Percentiles rank a stretch among this genome's conserved stretches.
These are phyloP conservation scores for Poecilia wingei DNA, from an alignment of 2,797 vertebrate genomes.

Conservation along the genomic window DNA sequence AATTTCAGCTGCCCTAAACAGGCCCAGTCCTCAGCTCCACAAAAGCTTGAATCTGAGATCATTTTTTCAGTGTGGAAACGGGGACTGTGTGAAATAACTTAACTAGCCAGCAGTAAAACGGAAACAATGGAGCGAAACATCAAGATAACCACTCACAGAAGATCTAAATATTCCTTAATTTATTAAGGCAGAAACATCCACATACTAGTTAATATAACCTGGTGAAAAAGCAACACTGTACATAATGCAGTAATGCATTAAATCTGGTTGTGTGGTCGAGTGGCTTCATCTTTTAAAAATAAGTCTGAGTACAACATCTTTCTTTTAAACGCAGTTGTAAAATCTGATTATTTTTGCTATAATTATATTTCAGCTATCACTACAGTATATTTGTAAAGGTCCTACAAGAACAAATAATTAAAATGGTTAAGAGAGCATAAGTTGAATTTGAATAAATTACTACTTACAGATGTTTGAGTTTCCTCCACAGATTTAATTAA, in stretches of 20 bases:
- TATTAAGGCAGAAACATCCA: background rate
- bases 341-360: background rate
- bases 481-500: background rate
- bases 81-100: conserved; percentile 14
- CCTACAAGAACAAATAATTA: background rate
- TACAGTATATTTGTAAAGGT: background rate
- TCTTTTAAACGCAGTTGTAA: background rate
- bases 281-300: background rate
- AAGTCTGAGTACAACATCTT: background rate
- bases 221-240: background rate
- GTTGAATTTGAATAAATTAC: background rate
- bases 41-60: conserved; percentile 31
- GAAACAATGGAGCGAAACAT: background rate
- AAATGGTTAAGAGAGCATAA: background rate
- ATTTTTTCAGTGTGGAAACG: conserved; percentile 26
- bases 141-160: background rate
- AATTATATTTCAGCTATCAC: background rate
- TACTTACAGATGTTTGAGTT: background rate
- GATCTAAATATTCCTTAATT: background rate
- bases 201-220: background rate
- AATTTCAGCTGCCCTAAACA: conserved; percentile 54
- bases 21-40: conserved; percentile 39
- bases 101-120: conserved; percentile 2
- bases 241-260: background rate
- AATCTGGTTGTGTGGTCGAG: background rate